Conservation (phyloP, 2,888 invertebrate species). For the Liposcelis brunnea region DNA sequence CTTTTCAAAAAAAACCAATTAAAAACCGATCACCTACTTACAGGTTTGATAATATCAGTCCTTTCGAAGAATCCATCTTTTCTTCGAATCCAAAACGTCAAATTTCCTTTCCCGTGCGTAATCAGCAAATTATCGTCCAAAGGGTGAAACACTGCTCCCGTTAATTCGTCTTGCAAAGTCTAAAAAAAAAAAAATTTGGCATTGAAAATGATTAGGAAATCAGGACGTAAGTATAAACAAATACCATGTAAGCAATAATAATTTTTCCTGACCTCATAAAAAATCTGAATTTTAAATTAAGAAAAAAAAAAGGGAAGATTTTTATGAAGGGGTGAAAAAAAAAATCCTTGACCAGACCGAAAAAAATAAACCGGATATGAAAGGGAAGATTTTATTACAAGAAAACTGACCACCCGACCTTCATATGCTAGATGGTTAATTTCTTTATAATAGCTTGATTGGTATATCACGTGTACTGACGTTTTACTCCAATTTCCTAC, state of each 20-base stretch:
- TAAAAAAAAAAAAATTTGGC: constrained; percentile 24
- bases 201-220: background rate
- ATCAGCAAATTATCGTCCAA: constrained; percentile 79
- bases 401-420: too few species aligned
- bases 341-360: background rate
- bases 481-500: too few species aligned
- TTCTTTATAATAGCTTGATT: too few species aligned
- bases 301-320: too few species aligned
- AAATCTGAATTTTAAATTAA: too few species aligned
- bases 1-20: background rate
- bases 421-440: too few species aligned
- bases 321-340: background rate
- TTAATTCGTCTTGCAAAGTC: constrained; percentile 78
- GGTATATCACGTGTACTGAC: too few species aligned
- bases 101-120: constrained; percentile 78
- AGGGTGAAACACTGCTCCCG: constrained; percentile 80
- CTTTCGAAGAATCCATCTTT: constrained; percentile 83
- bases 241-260: background rate
- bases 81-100: constrained; percentile 82
- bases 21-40: constrained; percentile 23
- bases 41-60: constrained; percentile 74
- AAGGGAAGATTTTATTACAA: too few species aligned
- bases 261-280: too few species aligned
- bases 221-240: background rate
- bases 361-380: too few species aligned